These are phyloP conservation scores for Triplophysa siluroides DNA, from an alignment of 2,113 vertebrate genomes.

Conservation along the genomic window DNA sequence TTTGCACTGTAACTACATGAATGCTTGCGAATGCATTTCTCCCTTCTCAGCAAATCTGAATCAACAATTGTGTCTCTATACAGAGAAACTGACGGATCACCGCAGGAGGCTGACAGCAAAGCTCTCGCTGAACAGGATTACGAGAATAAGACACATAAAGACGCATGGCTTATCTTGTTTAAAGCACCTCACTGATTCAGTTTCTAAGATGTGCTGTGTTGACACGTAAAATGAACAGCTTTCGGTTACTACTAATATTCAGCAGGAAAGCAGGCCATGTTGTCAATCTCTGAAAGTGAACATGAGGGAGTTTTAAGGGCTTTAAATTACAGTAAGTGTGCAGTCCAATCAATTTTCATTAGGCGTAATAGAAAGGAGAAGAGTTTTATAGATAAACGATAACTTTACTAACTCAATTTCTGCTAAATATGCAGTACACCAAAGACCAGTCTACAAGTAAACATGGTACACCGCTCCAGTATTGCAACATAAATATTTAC, in stretches of 20 bases:
- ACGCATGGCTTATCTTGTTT: background rate
- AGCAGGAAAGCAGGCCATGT: background rate
- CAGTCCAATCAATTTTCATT: background rate
- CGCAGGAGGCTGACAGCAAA: conserved; percentile 20
- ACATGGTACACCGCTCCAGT: background rate
- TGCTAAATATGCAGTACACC: background rate
- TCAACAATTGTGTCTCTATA: conserved; percentile 10
- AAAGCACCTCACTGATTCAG: conserved; percentile 1
- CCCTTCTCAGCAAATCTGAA: conserved; percentile 1
- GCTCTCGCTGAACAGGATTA: conserved; percentile 18
- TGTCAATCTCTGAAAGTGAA: background rate
- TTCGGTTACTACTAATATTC: background rate
- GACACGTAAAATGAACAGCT: background rate
- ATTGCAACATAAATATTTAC: background rate
- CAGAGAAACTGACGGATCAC: conserved; percentile 23
- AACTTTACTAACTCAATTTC: background rate
- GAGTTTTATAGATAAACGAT: background rate
- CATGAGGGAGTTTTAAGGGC: background rate
- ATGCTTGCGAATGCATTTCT: background rate
- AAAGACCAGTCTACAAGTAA: background rate
- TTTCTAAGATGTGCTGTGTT: background rate
- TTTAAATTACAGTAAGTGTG: background rate
- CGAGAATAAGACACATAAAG: conserved; percentile 29
- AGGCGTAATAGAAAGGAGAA: background rate
- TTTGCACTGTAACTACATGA: background rate